Conservation (phyloP, 2,797 vertebrate genomes). For the Poecilia picta region DNA sequence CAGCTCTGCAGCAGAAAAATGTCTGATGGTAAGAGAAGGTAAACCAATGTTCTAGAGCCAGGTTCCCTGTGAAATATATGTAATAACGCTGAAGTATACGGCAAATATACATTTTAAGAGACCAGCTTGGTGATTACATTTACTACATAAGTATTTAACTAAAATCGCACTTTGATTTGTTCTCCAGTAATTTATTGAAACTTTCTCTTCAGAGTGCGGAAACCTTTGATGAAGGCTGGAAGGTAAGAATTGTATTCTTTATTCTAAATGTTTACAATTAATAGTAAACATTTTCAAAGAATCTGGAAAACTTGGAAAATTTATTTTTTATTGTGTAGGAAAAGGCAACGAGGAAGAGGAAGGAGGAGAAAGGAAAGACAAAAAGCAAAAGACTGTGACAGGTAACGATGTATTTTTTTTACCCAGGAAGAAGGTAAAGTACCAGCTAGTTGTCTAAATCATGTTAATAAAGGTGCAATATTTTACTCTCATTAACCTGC, state of each 20-base stretch:
- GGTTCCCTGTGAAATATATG: too few relatives aligned
- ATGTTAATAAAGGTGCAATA: not conserved
- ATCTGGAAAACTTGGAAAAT: not conserved
- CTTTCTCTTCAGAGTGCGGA: conserved; percentile 70
- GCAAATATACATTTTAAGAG: conserved; percentile 26
- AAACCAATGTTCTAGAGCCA: too few relatives aligned
- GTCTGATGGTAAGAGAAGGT: too few relatives aligned
- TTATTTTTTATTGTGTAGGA: conserved; percentile 74
- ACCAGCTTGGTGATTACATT: conserved; percentile 17
- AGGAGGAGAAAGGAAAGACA: conserved; percentile 89
- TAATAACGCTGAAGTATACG: not conserved
- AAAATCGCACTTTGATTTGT: conserved; percentile 7
- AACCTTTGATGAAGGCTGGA: conserved; percentile 64
- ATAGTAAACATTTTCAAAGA: not conserved
- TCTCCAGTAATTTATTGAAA: conserved; percentile 31
- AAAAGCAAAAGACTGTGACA: conserved; percentile 88
- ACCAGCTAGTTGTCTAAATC: not conserved
- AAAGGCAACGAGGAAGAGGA: conserved; percentile 85
- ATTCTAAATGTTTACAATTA: not conserved
- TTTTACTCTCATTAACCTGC: conserved; percentile 19
- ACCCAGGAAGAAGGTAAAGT: not conserved
- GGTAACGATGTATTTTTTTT: conserved; percentile 71
- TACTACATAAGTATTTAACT: not conserved
- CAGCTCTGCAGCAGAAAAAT: not conserved
- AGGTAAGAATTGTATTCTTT: conserved; percentile 56